Evolutionary conservation across 1,140 invertebrate genomes (phyloP), one percentile per base, ranked within the genome.

Genomic region (Chrysomallon squamiferum): DNA sequence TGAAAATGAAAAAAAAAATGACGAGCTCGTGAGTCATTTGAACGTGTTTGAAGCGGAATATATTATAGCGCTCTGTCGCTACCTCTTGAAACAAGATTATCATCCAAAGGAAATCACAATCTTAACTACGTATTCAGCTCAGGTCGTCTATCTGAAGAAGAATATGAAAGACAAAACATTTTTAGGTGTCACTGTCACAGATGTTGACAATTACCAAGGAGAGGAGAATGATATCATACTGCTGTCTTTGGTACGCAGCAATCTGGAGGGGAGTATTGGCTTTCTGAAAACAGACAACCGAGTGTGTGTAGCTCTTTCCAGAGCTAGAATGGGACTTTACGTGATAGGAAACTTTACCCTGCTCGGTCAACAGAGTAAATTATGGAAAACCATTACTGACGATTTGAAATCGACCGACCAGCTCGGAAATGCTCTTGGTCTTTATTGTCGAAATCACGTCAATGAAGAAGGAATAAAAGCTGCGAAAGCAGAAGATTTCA

Each of bases 181-280:
- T 22, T 59, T 76, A 49, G 74, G 70, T 13, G 72, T 86, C 2
- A 61, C 75, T 57, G 87, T 94, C 22, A 88, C 89, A 33, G 93
- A 0, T 6, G 89, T 95, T 1, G 93, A 95, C 80, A 93, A 92
- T 66, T 81, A 71, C 61, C 76, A 81, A 87, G 93, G 93, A 0
- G 91, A 94, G 79, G 93, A 95, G 82, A 92, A 90, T 35, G 90
- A 93, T 69, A 93, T 95, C 43, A 91, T 95, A 61, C 75, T 95
- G 4, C 76, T 95, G 13, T 95, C 93, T 0, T 83, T 95, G 7
- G 93, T 95, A 0, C 86, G 93, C 62, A 93, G 90, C 78, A 82
- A 84, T 63, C 60, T 79, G 4, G 83, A 89, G 9, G 87, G 87
- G 15, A 88, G 87, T 32, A 89, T 93, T 76, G 94, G 93, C 2